phyloP scores from a whole-genome alignment of 2,888 invertebrate genomes.

The Trachelus iudaicus region DNA sequence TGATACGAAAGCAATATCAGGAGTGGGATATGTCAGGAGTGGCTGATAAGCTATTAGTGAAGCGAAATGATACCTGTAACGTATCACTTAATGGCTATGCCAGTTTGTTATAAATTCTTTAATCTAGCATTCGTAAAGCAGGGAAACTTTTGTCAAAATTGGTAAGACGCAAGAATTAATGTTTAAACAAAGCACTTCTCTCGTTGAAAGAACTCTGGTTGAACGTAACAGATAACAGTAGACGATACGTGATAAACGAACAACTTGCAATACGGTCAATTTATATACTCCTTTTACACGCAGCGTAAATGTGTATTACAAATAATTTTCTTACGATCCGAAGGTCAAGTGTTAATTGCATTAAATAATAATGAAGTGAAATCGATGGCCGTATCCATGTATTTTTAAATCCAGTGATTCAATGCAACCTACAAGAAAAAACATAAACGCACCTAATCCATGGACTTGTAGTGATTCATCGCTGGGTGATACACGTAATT shows the following conservation, averaged over 20 bases:
- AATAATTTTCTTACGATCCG: background rate
- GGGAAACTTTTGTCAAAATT: background rate
- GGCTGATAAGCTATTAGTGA: constrained; percentile 21
- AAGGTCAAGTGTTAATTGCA: background rate
- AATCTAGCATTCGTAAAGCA: background rate
- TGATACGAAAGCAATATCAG: constrained; percentile 19
- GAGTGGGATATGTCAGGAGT: constrained; percentile 22
- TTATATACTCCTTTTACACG: no score
- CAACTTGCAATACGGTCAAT: background rate
- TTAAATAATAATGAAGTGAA: background rate
- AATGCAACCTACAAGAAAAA: background rate
- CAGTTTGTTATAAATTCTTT: constrained; percentile 11
- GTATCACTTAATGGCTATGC: constrained; percentile 8
- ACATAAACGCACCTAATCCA: background rate
- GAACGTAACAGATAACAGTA: background rate
- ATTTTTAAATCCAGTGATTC: background rate
- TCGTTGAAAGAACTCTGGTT: background rate
- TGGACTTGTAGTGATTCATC: constrained; percentile 13
- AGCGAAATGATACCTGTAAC: constrained; percentile 9
- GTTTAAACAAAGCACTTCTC: background rate
- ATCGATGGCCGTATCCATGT: background rate
- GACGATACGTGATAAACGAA: background rate
- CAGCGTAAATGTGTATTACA: no score
- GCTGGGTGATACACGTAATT: constrained; percentile 11
- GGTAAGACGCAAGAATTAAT: background rate